phyloP scores from a whole-genome alignment of 2,113 vertebrate species.

The Siphamia tubifer region DNA sequence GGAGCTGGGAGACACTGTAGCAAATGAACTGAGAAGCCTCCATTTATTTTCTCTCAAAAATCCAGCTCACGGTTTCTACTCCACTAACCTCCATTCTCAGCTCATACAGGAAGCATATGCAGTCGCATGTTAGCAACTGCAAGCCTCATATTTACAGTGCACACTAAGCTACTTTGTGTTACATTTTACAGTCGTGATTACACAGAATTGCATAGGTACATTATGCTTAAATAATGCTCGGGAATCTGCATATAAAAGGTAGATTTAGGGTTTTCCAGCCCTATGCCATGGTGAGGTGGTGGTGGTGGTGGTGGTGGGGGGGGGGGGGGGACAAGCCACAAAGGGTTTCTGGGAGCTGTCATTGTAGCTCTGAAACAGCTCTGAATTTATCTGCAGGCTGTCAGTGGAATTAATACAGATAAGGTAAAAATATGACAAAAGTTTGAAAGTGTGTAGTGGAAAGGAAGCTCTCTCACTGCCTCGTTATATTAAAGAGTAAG shows the following conservation, averaged over 20 bases:
- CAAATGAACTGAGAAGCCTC: slow-evolving; percentile 63
- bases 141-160: background rate
- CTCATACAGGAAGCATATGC: slow-evolving; percentile 8
- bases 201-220: background rate
- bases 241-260: slow-evolving; percentile 27
- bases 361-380: slow-evolving; percentile 64
- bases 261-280: slow-evolving; percentile 32
- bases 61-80: slow-evolving; percentile 17
- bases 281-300: background rate
- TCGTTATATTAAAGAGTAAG: slow-evolving; percentile 60
- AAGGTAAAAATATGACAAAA: slow-evolving; percentile 74
- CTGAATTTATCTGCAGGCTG: slow-evolving; percentile 77
- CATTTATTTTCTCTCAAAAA: slow-evolving; percentile 52
- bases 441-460: slow-evolving; percentile 67
- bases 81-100: slow-evolving; percentile 12
- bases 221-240: background rate
- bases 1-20: slow-evolving; percentile 47
- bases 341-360: slow-evolving; percentile 70
- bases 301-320: no score
- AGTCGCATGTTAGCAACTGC: background rate
- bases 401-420: slow-evolving; percentile 79
- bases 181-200: slow-evolving; percentile 7
- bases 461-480: slow-evolving; percentile 54
- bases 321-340: background rate
- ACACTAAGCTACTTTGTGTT: background rate